A percentile compares a stretch with the other conserved stretches of the same genome.
Evolutionary conservation across 2,888 invertebrate genomes (phyloP).

Genomic region (Malacosoma neustria): DNA sequence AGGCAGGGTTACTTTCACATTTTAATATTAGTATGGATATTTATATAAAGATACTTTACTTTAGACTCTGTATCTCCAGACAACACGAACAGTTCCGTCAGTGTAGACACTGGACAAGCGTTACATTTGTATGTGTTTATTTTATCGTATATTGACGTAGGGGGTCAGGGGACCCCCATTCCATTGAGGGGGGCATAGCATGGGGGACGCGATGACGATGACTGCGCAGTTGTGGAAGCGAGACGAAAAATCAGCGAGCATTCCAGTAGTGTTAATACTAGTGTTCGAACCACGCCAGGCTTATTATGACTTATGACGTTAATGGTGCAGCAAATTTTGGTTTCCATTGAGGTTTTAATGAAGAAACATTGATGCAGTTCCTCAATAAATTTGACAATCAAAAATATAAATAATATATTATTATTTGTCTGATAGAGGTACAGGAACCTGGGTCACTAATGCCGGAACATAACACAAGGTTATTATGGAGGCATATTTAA

Average conservation of each 20-base stretch:
- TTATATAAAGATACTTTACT: too few relatives aligned
- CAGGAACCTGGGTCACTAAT: too few relatives aligned
- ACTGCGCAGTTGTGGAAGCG: slow-evolving; percentile 55
- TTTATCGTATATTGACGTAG: slow-evolving; percentile 63
- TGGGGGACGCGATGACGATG: slow-evolving; percentile 48
- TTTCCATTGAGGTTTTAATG: background rate
- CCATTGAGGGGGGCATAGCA: slow-evolving; percentile 15
- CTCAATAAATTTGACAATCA: too few relatives aligned
- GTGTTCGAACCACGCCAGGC: background rate
- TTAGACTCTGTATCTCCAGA: too few relatives aligned
- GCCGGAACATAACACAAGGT: too few relatives aligned
- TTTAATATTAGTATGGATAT: too few relatives aligned
- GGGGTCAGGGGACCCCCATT: slow-evolving; percentile 20
- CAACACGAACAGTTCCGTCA: too few relatives aligned
- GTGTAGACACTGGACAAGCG: slow-evolving; percentile 5
- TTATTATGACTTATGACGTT: background rate
- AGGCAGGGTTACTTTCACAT: too few relatives aligned
- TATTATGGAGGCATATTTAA: too few relatives aligned
- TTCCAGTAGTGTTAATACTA: background rate
- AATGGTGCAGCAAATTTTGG: background rate
- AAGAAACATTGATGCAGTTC: slow-evolving; percentile 2
- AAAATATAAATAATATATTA: too few relatives aligned
- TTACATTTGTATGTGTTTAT: slow-evolving; percentile 35
- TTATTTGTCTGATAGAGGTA: too few relatives aligned
- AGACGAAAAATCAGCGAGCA: slow-evolving; percentile 18